Base-by-base conservation (phyloP, 2,113 vertebrate genomes). In the Amphiprion ocellaris region DNA sequence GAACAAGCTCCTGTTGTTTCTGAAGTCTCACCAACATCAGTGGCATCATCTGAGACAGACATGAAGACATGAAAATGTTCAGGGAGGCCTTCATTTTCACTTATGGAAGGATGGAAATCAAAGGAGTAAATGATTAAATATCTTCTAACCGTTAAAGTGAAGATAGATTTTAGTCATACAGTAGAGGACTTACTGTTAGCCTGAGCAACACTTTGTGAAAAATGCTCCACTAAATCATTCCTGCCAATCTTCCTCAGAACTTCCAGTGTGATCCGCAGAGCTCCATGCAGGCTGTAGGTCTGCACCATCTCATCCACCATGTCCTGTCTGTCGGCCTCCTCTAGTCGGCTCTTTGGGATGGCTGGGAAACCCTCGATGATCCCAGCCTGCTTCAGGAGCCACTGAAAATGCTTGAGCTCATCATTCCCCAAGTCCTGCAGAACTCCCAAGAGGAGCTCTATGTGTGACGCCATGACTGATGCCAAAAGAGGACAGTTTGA, bases 331-430 rank as follows among this genome's bases (percentile, higher is more conserved):
- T 74, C 61, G 7, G 72, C 61, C 61, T 2, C 46, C 52, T 74
- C 61, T 4, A 74, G 52, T 1, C 21, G 24, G 19, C 12, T 19
- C 24, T 21, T 24, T 3, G 72, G 52, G n/a, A 74, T 55, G 5
- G 61, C 61, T 17, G 61, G n/a, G 50, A 4, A 12, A 15, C 1
- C 24, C 5, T 74, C 7, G 52, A 56, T 30, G 39, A 74, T 65
- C 16, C 64, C 61, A 15, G 11, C 26, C 39, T 74, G 71, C 49
- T 55, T 60, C 7, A 74, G 60, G 71, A 74, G 16, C 60, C 61
- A 74, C 55, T 74, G 64, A 1, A 56, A 3, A 24, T 74, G 23
- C 53, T 69, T 69, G 53, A 69, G 56, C 44, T 69, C 72, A 39
- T 74, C 61, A 19, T 56, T 52, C 52, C 0, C 19, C 52, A 74